Conservation (phyloP, 2,888 invertebrate species). For the Atrina japonica region DNA sequence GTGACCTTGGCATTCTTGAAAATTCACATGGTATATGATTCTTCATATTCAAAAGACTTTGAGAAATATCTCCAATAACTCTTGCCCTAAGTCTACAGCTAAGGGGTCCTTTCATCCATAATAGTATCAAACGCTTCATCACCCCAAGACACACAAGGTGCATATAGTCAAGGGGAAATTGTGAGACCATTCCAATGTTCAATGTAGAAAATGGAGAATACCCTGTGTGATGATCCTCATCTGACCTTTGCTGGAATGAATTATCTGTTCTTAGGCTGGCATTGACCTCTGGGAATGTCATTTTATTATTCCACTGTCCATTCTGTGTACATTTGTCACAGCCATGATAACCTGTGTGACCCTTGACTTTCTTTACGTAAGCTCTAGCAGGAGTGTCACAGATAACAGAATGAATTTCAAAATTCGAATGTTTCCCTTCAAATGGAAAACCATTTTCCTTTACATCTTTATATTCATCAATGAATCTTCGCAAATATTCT, state of each 20-base stretch:
- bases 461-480: constrained; percentile 19
- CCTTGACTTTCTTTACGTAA: constrained; percentile 48
- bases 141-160: constrained; percentile 73
- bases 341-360: constrained; percentile 58
- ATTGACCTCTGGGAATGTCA: constrained; percentile 52
- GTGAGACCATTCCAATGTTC: constrained; percentile 57
- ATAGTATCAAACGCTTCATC: constrained; percentile 62
- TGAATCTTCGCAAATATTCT: constrained; percentile 11
- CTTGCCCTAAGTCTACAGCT: constrained; percentile 33
- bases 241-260: constrained; percentile 42
- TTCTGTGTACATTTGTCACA: constrained; percentile 61
- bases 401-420: constrained; percentile 46
- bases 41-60: constrained; percentile 16
- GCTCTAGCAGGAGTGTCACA: constrained; percentile 69
- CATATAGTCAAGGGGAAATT: constrained; percentile 72
- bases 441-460: constrained; percentile 7
- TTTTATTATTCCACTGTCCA: constrained; percentile 37
- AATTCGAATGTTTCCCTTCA: not conserved
- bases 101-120: constrained; percentile 62
- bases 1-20: constrained; percentile 61
- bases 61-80: constrained; percentile 26
- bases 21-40: constrained; percentile 58
- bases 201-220: constrained; percentile 44
- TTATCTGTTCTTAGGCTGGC: constrained; percentile 46
- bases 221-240: constrained; percentile 56